Evolutionary conservation across 2,113 vertebrate genomes (phyloP).

Genomic region (Varanus salvator): DNA sequence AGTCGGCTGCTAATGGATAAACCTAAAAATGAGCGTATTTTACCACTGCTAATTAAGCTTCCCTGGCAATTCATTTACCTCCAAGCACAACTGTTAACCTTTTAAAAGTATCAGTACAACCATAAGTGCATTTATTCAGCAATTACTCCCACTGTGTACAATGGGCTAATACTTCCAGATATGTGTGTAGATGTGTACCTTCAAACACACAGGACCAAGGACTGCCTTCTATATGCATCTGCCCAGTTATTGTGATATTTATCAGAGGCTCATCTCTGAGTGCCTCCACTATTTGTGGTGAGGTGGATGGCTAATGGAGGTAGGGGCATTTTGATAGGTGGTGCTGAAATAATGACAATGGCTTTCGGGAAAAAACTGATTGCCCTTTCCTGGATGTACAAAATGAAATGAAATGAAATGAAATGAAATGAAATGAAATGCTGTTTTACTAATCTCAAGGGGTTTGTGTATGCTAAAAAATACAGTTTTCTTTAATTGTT

Average conservation of each 20-base stretch:
- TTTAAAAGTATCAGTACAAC: not conserved
- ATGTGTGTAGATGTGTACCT: not conserved
- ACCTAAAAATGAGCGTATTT: not conserved
- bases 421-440: no score
- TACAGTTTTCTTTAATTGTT: not conserved
- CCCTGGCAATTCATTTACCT: not conserved
- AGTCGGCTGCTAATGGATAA: not conserved
- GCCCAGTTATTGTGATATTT: not conserved
- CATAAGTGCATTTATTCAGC: not conserved
- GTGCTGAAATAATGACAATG: not conserved
- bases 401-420: no score
- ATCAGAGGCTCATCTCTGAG: not conserved
- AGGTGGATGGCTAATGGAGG: not conserved
- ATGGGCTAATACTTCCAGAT: not conserved
- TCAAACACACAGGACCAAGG: not conserved
- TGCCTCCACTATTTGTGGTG: not conserved
- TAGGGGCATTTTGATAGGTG: not conserved
- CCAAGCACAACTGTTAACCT: not conserved
- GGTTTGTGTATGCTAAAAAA: not conserved
- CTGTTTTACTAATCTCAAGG: not conserved
- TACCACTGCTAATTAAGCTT: not conserved
- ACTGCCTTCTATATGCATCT: not conserved
- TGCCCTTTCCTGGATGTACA: not conserved
- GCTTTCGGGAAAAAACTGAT: not conserved
- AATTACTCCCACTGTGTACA: not conserved